Base-by-base conservation (phyloP, 2,888 invertebrate species). In the Microctonus hyperodae region DNA sequence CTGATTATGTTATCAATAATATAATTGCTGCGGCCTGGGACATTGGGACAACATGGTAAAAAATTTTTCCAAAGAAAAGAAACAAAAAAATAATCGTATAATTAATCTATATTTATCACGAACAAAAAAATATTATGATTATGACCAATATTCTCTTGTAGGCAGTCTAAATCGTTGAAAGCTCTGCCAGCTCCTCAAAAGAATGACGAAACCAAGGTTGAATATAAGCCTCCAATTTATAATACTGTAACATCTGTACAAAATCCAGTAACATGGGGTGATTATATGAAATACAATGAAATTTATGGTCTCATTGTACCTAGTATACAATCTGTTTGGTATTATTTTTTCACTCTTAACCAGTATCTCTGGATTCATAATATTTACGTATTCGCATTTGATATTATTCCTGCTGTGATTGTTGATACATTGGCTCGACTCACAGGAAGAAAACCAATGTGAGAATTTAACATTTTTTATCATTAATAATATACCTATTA, bases 231-330 rank as follows among this genome's bases (percentile, higher is more conserved):
- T 28, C 89, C 91, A 0, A 90, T 97, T 68, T 96, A 93, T 85
- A 95, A 97, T 83, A 92, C 88, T 81, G 94, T 95, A 13, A 93
- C 96, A 0, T 93, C 95, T 0, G 88, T 89, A 3, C 90, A 94
- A 74, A 93, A 93, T 74, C 94, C 94, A 0, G 85, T 95, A 44
- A 90, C 88, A 0, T 97, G 96, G 96, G 88, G 83, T 16, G 76
- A 81, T 9, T 91, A 92, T 76, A 87, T 88, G 86, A 75, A 81
- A 0, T 79, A 86, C 67, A 86, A 86, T 22, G 85, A 88, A 73
- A 73, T 83, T 9, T 86, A 88, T 72, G 88, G 89, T 0, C 65
- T 85, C 0, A 75, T 84, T 65, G 85, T 86, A 9, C 91, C 92
- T 0, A 86, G 89, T 0, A 83, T 81, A 0, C 86, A 87, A 70